phyloP scores from a whole-genome alignment of 2,113 vertebrate genomes.

The Lasiurus borealis region DNA sequence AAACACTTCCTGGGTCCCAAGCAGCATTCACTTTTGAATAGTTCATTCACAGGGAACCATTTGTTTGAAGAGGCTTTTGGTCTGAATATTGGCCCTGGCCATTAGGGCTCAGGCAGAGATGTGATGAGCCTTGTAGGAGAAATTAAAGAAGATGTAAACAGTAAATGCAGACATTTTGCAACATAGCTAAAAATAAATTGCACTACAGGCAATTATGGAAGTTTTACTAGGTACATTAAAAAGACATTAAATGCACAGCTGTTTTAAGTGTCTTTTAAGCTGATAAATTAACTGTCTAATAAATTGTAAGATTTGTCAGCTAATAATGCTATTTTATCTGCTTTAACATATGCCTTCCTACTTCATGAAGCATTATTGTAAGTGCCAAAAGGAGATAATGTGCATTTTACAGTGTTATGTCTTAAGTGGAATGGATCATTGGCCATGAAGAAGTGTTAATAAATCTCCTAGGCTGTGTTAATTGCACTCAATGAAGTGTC shows the following conservation, averaged over 20 bases:
- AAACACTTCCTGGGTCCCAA: slow-evolving; percentile 71
- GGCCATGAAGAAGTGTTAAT: slow-evolving; percentile 94
- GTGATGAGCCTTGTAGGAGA: slow-evolving; percentile 90
- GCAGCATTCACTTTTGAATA: slow-evolving; percentile 76
- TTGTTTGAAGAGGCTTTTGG: slow-evolving; percentile 80
- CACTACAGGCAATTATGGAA: slow-evolving; percentile 92
- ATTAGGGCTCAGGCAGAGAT: slow-evolving; percentile 80
- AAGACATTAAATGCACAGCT: slow-evolving; percentile 92
- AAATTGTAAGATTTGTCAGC: slow-evolving; percentile 95
- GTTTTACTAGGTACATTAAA: slow-evolving; percentile 94
- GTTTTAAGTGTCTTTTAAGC: slow-evolving; percentile 92
- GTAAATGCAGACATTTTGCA: slow-evolving; percentile 91
- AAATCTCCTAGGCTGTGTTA: slow-evolving; percentile 96
- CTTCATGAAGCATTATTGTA: slow-evolving; percentile 94
- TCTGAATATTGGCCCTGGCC: slow-evolving; percentile 83
- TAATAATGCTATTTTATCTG: slow-evolving; percentile 94
- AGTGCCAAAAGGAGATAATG: slow-evolving; percentile 95
- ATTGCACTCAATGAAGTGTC: slow-evolving; percentile 95
- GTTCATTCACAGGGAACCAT: slow-evolving; percentile 84
- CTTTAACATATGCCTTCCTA: slow-evolving; percentile 93
- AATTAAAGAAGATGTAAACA: slow-evolving; percentile 92
- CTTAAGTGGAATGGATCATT: slow-evolving; percentile 95
- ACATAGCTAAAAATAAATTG: slow-evolving; percentile 93
- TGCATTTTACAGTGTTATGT: slow-evolving; percentile 95
- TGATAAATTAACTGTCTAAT: slow-evolving; percentile 95